phyloP scores from a whole-genome alignment of 2,113 vertebrate genomes.

The Meriones unguiculatus region DNA sequence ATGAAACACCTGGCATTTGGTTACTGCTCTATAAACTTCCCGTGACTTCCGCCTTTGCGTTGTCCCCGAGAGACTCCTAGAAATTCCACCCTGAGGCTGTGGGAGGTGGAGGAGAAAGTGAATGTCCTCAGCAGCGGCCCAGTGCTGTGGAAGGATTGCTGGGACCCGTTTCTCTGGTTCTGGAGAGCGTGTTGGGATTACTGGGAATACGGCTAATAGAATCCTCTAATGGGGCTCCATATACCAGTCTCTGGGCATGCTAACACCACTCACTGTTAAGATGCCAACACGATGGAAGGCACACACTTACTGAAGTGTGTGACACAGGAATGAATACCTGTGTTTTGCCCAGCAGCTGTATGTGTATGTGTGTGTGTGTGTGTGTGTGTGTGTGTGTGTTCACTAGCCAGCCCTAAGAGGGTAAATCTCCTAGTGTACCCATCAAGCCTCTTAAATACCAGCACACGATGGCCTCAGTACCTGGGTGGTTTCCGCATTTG shows the following conservation, averaged over 20 bases:
- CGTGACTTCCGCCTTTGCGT: accelerated
- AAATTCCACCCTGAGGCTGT: background rate
- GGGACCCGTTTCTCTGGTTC: background rate
- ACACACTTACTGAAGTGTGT: background rate
- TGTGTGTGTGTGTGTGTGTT: too few species aligned
- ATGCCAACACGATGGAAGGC: accelerated
- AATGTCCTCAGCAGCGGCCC: background rate
- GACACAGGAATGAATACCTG: background rate
- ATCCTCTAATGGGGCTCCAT: background rate
- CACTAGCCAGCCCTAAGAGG: background rate
- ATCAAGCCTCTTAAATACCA: background rate
- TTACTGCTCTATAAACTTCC: background rate
- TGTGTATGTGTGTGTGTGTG: background rate
- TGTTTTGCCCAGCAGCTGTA: background rate
- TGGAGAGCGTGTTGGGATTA: background rate
- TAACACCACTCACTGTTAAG: background rate
- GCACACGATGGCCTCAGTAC: background rate
- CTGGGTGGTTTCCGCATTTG: background rate
- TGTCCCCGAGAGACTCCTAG: background rate
- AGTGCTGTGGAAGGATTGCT: background rate
- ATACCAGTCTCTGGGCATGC: background rate
- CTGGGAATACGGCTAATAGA: background rate
- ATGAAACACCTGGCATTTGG: background rate
- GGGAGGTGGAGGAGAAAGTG: background rate
- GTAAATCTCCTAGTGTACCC: background rate